Percentiles rank a stretch among this genome's conserved stretches.
phyloP scores from a whole-genome alignment of 2,888 invertebrate genomes.

The Biston stratarius region DNA sequence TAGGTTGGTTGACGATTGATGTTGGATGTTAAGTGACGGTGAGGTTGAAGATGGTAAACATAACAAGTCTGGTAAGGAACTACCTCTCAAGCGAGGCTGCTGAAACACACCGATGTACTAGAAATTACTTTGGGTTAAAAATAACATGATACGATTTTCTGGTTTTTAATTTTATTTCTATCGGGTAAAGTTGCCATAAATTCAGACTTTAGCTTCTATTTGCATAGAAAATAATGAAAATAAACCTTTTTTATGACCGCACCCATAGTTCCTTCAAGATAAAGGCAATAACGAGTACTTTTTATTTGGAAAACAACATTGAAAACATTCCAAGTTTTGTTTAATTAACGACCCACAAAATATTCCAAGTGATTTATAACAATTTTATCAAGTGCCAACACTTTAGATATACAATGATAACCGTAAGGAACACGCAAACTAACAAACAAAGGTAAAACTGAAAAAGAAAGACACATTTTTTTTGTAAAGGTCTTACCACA shows the following conservation, averaged over 20 bases:
- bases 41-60: no score
- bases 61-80: no score
- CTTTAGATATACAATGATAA: conserved; percentile 57
- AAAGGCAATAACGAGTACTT: conserved; percentile 1
- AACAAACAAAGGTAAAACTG: conserved; percentile 35
- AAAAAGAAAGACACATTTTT: conserved; percentile 26
- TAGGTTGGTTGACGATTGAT: no score
- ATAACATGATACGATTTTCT: no score
- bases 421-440: conserved; percentile 56
- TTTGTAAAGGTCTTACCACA: neutral
- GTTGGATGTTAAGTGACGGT: no score
- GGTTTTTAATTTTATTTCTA: no score
- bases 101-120: no score
- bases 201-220: neutral
- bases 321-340: conserved; percentile 24
- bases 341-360: conserved; percentile 40
- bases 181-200: no score
- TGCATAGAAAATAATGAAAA: neutral
- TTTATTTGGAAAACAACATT: conserved; percentile 17
- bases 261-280: neutral
- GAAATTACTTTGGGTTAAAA: no score
- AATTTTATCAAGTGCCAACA: conserved; percentile 60
- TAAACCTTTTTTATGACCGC: neutral
- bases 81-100: no score
- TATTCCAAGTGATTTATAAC: conserved; percentile 52